Percentiles rank a stretch among this genome's conserved stretches.
Conservation (phyloP, 2,888 invertebrate species). For the Labia minor region DNA sequence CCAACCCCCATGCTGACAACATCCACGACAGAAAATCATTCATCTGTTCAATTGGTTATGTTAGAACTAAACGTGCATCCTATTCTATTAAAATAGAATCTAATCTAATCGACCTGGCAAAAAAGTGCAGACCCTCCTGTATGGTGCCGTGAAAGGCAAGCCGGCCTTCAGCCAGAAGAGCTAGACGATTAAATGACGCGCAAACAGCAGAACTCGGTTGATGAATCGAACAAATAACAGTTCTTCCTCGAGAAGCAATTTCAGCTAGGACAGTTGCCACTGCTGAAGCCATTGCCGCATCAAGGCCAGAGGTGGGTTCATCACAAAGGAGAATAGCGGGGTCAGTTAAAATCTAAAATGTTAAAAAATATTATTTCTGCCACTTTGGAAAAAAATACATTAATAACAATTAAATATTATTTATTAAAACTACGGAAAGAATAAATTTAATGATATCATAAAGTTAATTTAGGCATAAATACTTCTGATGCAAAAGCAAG, state of each 20-base stretch:
- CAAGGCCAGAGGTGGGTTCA: constrained; percentile 92
- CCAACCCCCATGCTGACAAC: constrained; percentile 59
- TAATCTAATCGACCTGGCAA: constrained; percentile 53
- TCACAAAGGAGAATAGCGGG: constrained; percentile 93
- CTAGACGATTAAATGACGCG: constrained; percentile 76
- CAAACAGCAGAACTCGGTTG: constrained; percentile 90
- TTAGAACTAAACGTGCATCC: too few relatives aligned
- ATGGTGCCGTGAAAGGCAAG: constrained; percentile 79
- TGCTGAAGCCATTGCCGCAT: constrained; percentile 93
- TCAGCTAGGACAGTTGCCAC: constrained; percentile 59
- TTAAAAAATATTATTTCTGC: neutral
- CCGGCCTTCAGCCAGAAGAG: constrained; percentile 84
- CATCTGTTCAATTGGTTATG: neutral
- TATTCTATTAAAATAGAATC: neutral
- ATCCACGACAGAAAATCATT: neutral
- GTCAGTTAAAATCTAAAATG: constrained; percentile 72
- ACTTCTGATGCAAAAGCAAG: constrained; percentile 91
- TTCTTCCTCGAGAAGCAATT: constrained; percentile 56
- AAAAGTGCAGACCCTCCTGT: constrained; percentile 66
- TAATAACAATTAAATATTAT: neutral
- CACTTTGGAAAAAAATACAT: too few relatives aligned
- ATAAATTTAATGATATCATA: too few relatives aligned
- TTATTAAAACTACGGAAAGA: too few relatives aligned
- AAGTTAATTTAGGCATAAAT: constrained; percentile 15
- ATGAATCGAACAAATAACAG: constrained; percentile 85